Conservation (phyloP, 1,140 invertebrate species). For the Rhagoletis pomonella region DNA sequence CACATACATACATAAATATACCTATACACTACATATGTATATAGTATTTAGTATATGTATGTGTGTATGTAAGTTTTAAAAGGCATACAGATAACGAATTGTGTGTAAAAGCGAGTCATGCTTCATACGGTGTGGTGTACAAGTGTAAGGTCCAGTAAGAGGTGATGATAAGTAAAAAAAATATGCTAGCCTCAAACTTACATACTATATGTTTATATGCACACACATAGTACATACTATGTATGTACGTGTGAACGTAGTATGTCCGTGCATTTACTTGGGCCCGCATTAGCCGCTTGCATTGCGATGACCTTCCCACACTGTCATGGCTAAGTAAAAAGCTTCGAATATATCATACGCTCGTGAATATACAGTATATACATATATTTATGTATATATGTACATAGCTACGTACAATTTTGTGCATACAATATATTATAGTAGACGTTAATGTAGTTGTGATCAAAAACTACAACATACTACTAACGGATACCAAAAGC, state of each 20-base stretch:
- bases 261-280: conserved; percentile 39
- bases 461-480: background rate
- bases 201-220: background rate
- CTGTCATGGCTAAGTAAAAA: conserved; percentile 73
- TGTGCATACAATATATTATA: too few relatives aligned
- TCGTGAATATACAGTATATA: background rate
- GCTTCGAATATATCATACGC: conserved; percentile 60
- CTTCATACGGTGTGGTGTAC: background rate
- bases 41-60: too few relatives aligned
- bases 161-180: background rate
- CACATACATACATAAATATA: background rate
- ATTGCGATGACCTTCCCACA: conserved; percentile 71
- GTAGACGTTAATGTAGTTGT: background rate
- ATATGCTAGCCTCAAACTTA: too few relatives aligned
- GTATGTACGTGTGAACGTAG: conserved; percentile 54
- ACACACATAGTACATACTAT: conserved; percentile 53
- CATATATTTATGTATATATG: too few relatives aligned
- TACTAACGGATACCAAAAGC: background rate
- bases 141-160: background rate
- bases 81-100: background rate
- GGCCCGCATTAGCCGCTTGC: conserved; percentile 25
- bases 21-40: background rate
- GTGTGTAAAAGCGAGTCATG: conserved; percentile 19
- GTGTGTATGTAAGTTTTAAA: too few relatives aligned
- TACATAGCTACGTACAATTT: too few relatives aligned